Base-by-base conservation (phyloP, 2,888 invertebrate species). In the Aromia moschata region DNA sequence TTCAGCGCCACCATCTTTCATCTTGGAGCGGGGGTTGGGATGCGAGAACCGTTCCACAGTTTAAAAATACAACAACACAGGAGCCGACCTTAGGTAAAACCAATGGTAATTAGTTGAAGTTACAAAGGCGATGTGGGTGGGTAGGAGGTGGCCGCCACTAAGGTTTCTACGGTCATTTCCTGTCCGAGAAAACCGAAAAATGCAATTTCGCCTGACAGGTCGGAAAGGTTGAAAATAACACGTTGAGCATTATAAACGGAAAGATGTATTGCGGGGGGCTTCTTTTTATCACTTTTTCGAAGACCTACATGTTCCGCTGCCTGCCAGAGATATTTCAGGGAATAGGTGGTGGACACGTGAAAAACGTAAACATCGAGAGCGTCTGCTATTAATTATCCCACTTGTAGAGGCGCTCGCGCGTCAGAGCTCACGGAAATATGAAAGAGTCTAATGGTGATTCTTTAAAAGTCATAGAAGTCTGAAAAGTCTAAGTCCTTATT, bases 161-260 rank as follows among this genome's bases (percentile, higher is more conserved):
- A 58, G 74, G 74, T 62, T 73, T 75, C 74, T 57, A 62, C 67
- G 68, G 73, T 74, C 75, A 75, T 75, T 75, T 75, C 75, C 74
- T 73, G 75, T 70, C 62, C 55, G 62, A 70, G 71, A 71, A 74
- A 71, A 72, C 73, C 72, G 68, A 74, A 75, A 75, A 75, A 74
- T 71, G 73, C 68, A 70, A 73, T 73, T 71, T 72, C 59, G 55
- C 57, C 67, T 64, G 70, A 68, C 71, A 71, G 70, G 68, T 69
- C 70, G 58, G 60, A 64, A 64, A 70, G 70, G 70, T 70, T 72
- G 61, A 56, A 65, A 70, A 70, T 65, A 69, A 69, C 69, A 68
- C 68, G 65, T 65, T 65, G 58, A 61, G 53, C 58, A 56, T 62
- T 62, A 64, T 59, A 66, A 58, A 62, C 57, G 57, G 64, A 49